Percentiles rank a stretch among this genome's conserved stretches.
phyloP scores from a whole-genome alignment of 2,113 vertebrate species.

The Cricetomys ansorgei region DNA sequence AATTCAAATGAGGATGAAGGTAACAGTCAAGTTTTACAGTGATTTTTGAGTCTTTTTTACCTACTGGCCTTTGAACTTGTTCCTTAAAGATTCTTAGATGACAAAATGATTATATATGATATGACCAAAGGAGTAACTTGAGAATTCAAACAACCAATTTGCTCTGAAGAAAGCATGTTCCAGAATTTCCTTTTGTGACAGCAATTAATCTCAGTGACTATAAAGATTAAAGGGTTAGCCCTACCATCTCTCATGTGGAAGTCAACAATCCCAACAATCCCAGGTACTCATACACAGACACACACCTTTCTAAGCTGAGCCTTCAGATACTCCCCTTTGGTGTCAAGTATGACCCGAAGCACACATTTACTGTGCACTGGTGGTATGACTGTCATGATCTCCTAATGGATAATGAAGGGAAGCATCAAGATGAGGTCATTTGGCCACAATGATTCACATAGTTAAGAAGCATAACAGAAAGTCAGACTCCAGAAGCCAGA shows the following conservation, averaged over 20 bases:
- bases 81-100: slow-evolving; percentile 8
- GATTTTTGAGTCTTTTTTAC: neutral
- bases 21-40: neutral
- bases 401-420: neutral
- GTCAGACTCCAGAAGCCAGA: neutral
- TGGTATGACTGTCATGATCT: accelerated
- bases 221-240: neutral
- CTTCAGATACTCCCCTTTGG: neutral
- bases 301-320: neutral
- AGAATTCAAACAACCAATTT: neutral
- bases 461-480: slow-evolving; percentile 3
- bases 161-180: neutral
- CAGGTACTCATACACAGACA: neutral
- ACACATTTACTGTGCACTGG: neutral
- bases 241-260: neutral
- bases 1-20: neutral
- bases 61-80: neutral
- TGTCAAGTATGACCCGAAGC: neutral
- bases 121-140: neutral
- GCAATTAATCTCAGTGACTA: neutral
- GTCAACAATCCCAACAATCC: neutral
- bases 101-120: neutral
- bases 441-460: neutral
- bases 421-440: neutral
- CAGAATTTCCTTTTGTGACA: neutral